These are phyloP conservation scores for Tachina grossa DNA, from an alignment of 2,888 invertebrate species.

Conservation along the genomic window DNA sequence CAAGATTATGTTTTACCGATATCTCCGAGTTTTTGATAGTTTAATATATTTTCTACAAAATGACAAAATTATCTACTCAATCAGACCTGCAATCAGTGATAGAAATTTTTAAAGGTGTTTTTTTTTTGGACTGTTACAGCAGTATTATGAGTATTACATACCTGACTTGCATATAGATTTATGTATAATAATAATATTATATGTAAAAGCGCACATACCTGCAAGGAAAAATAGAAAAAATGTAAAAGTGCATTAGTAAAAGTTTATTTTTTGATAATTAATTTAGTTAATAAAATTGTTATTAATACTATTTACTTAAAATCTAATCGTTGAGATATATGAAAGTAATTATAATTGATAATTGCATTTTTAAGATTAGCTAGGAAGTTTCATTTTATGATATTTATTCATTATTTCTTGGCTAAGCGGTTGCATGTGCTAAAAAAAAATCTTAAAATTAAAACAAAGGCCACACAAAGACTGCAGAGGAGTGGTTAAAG, in stretches of 20 bases:
- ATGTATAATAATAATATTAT: constrained; percentile 11
- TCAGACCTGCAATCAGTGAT: too few species aligned
- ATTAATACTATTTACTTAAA: constrained; percentile 46
- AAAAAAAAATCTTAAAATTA: neutral
- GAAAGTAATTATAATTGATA: constrained; percentile 68
- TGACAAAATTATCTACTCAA: too few species aligned
- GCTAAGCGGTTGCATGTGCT: neutral
- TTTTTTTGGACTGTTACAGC: too few species aligned
- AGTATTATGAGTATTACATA: neutral
- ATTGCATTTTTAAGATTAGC: constrained; percentile 66
- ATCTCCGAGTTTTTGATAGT: too few species aligned
- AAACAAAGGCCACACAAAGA: constrained; percentile 8
- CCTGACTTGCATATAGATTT: neutral
- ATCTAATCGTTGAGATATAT: constrained; percentile 59
- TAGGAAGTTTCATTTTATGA: constrained; percentile 25
- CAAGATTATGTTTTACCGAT: too few species aligned
- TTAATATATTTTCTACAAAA: too few species aligned
- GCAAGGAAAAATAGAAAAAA: constrained; percentile 43
- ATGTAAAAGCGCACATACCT: constrained; percentile 55
- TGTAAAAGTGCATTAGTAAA: constrained; percentile 15
- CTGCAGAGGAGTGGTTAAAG: neutral
- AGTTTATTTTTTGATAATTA: neutral
- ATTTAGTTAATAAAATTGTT: neutral
- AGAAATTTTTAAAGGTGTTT: too few species aligned
- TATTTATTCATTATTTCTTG: constrained; percentile 11